Conservation (phyloP, 1,140 invertebrate genomes). For the Eubasilissa regina region DNA sequence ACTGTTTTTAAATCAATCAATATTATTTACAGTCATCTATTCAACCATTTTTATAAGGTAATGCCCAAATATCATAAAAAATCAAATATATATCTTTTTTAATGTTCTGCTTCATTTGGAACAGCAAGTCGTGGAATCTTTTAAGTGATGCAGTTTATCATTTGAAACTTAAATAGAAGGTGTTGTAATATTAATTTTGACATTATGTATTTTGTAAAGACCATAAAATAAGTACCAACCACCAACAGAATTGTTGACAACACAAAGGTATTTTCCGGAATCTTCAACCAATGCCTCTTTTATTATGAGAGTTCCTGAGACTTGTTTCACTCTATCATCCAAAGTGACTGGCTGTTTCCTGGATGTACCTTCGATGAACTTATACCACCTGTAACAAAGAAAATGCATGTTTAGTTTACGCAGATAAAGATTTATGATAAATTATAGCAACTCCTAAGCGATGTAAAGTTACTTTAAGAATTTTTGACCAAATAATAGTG, state of each 20-base stretch:
- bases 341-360: conserved; percentile 88
- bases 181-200: too few relatives aligned
- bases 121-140: too few relatives aligned
- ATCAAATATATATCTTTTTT: too few relatives aligned
- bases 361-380: conserved; percentile 89
- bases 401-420: conserved; percentile 61
- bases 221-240: conserved; percentile 65
- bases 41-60: too few relatives aligned
- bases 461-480: too few relatives aligned
- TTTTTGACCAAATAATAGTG: too few relatives aligned
- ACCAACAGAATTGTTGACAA: conserved; percentile 94
- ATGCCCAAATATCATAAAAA: too few relatives aligned
- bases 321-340: conserved; percentile 91
- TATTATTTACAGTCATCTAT: conserved; percentile 6
- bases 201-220: neutral
- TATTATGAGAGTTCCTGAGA: conserved; percentile 95
- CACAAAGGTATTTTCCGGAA: conserved; percentile 94
- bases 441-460: too few relatives aligned
- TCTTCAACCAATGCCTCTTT: conserved; percentile 92
- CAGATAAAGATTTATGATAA: too few relatives aligned
- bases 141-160: too few relatives aligned
- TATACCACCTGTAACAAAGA: conserved; percentile 90
- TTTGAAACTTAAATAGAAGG: too few relatives aligned
- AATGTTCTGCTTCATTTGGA: too few relatives aligned
- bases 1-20: conserved; percentile 22